Evolutionary conservation across 2,888 invertebrate genomes (phyloP).

Genomic region (Plemyria rubiginata): DNA sequence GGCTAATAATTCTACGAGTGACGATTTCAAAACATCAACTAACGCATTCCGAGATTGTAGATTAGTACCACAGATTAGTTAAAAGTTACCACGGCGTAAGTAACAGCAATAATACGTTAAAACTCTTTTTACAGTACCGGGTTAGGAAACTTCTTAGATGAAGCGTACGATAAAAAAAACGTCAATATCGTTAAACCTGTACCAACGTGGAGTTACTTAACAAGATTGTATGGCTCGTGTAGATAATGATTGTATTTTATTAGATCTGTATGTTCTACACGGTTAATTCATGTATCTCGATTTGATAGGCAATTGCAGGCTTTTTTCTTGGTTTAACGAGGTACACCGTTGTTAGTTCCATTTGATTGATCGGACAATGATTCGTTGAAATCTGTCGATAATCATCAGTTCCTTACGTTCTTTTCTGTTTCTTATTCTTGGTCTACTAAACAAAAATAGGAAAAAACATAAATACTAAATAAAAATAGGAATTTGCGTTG

Average conservation of each 20-base stretch:
- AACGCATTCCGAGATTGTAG: constrained; percentile 70
- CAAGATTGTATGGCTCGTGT: constrained; percentile 71
- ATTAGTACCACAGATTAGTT: constrained; percentile 54
- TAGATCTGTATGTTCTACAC: constrained; percentile 60
- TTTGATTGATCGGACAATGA: constrained; percentile 32
- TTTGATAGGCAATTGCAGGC: constrained; percentile 46
- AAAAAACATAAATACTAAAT: no score
- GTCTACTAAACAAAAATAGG: not conserved
- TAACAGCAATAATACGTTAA: constrained; percentile 71
- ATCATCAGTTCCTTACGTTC: constrained; percentile 2
- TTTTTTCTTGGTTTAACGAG: constrained; percentile 36
- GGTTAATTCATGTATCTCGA: constrained; percentile 57
- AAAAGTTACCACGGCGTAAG: constrained; percentile 36
- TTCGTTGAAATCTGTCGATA: constrained; percentile 19
- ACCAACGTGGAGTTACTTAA: constrained; percentile 68
- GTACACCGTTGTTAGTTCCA: constrained; percentile 21
- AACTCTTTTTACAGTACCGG: constrained; percentile 57
- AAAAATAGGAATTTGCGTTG: no score
- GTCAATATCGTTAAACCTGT: constrained; percentile 76
- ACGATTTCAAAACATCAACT: constrained; percentile 73
- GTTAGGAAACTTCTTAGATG: constrained; percentile 60
- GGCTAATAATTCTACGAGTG: constrained; percentile 72
- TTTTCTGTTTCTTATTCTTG: not conserved
- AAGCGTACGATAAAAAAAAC: constrained; percentile 64
- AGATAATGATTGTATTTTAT: constrained; percentile 74